These are phyloP conservation scores for Helogale parvula DNA, from an alignment of 2,113 vertebrate species.

Conservation along the genomic window DNA sequence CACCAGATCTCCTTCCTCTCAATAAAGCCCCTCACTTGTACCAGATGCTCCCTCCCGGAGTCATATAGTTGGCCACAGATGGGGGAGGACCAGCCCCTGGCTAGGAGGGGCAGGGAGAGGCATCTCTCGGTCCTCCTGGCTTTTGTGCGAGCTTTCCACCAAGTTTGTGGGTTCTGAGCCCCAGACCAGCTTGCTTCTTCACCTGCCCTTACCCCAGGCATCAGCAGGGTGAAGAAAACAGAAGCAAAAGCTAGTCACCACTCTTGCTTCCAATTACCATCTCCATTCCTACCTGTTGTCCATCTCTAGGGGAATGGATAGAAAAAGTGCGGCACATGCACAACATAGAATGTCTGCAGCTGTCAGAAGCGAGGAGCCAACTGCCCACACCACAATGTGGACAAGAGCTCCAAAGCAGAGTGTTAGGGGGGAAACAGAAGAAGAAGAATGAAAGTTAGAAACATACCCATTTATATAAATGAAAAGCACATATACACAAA, in stretches of 20 bases:
- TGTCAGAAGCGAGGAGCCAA: not conserved
- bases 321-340: not conserved
- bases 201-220: not conserved
- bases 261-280: not conserved
- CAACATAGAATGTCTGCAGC: not conserved
- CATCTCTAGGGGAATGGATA: not conserved
- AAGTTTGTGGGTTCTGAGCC: not conserved
- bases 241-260: not conserved
- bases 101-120: no score
- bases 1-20: not conserved
- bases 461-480: conserved; percentile 46
- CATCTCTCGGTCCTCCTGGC: not conserved
- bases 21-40: not conserved
- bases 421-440: not conserved
- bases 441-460: conserved; percentile 54
- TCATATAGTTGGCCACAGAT: not conserved
- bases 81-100: not conserved
- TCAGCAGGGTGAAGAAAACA: not conserved
- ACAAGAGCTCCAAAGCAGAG: not conserved
- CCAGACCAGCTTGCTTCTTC: not conserved
- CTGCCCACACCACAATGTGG: not conserved
- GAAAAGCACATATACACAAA: conserved; percentile 36
- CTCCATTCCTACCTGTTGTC: not conserved
- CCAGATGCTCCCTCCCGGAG: not conserved
- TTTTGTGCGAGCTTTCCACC: not conserved